Conservation (phyloP, 1,140 invertebrate genomes). For the Ceratoteleas bidentatus region DNA sequence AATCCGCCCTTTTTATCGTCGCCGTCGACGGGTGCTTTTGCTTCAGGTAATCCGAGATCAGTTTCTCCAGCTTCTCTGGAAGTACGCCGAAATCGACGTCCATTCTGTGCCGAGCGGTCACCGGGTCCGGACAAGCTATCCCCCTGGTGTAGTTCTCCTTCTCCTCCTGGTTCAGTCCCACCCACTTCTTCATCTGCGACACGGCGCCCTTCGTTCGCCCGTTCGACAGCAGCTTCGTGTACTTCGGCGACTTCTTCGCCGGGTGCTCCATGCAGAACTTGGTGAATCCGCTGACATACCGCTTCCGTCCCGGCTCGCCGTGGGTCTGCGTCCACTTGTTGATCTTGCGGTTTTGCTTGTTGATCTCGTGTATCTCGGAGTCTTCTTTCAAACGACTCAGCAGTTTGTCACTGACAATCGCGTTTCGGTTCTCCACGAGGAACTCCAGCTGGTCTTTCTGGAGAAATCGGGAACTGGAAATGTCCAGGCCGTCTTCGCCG, state of each 20-base stretch:
- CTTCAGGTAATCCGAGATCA: conserved; percentile 86
- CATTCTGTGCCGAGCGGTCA: conserved; percentile 86
- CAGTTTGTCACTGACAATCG: conserved; percentile 84
- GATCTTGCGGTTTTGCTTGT: conserved; percentile 81
- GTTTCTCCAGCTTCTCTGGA: conserved; percentile 88
- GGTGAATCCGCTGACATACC: conserved; percentile 71
- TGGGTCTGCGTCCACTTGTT: conserved; percentile 85
- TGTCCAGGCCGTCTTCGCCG: conserved; percentile 98
- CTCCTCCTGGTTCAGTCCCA: conserved; percentile 82
- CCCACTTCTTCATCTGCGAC: conserved; percentile 85
- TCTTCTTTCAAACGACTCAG: conserved; percentile 83
- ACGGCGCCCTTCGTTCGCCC: conserved; percentile 78
- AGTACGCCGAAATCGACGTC: conserved; percentile 90
- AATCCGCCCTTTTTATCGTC: no score
- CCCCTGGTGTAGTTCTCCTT: conserved; percentile 79
- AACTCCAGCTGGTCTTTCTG: conserved; percentile 90
- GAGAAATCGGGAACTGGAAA: conserved; percentile 93
- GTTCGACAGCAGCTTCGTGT: conserved; percentile 43
- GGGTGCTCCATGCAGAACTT: conserved; percentile 69
- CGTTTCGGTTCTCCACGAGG: conserved; percentile 89
- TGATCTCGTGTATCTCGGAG: conserved; percentile 77
- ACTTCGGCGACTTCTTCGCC: conserved; percentile 71
- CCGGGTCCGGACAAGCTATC: conserved; percentile 87
- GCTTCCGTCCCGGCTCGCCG: conserved; percentile 78
- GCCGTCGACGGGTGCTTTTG: conserved; percentile 73